Evolutionary conservation across 2,888 invertebrate species (phyloP).

Genomic region (Drosophila leonis): DNA sequence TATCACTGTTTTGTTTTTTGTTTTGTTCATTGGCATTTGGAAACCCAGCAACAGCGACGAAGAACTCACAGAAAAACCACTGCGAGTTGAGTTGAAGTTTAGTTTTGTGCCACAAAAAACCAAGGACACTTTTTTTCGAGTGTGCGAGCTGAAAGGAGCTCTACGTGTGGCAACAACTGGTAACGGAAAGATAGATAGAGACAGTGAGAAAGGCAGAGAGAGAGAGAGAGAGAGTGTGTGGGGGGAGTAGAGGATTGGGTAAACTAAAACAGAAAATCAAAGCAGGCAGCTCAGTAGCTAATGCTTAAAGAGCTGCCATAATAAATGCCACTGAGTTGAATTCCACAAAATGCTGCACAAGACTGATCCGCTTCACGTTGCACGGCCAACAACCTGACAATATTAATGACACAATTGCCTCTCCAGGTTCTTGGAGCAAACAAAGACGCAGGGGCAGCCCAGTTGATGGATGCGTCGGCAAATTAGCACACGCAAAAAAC

Average conservation of each 20-base stretch:
- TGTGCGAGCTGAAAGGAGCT: constrained; percentile 31
- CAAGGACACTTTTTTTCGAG: constrained; percentile 42
- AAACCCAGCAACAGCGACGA: constrained; percentile 66
- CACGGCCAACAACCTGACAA: constrained; percentile 49
- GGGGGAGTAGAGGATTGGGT: background rate
- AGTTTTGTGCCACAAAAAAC: constrained; percentile 43
- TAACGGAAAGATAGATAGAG: constrained; percentile 3
- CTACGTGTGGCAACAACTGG: constrained; percentile 38
- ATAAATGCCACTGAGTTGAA: constrained; percentile 51
- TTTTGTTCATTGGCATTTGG: constrained; percentile 65
- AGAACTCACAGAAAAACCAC: constrained; percentile 51
- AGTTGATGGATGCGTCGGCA: constrained; percentile 78
- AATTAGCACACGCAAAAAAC: constrained; percentile 72
- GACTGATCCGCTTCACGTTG: constrained; percentile 46
- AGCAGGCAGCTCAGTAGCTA: constrained; percentile 23
- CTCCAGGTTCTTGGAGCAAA: constrained; percentile 13
- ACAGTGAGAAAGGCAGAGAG: constrained; percentile 5
- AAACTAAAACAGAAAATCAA: constrained; percentile 19
- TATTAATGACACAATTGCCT: constrained; percentile 59
- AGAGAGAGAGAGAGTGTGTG: background rate
- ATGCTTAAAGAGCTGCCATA: constrained; percentile 47
- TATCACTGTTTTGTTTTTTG: constrained; percentile 24
- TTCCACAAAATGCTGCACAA: constrained; percentile 32
- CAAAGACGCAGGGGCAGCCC: constrained; percentile 9
- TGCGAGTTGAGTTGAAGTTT: constrained; percentile 36